Percentiles rank a stretch among this genome's conserved stretches.
Conservation (phyloP, 1,140 invertebrate species). For the Hycleus phaleratus region DNA sequence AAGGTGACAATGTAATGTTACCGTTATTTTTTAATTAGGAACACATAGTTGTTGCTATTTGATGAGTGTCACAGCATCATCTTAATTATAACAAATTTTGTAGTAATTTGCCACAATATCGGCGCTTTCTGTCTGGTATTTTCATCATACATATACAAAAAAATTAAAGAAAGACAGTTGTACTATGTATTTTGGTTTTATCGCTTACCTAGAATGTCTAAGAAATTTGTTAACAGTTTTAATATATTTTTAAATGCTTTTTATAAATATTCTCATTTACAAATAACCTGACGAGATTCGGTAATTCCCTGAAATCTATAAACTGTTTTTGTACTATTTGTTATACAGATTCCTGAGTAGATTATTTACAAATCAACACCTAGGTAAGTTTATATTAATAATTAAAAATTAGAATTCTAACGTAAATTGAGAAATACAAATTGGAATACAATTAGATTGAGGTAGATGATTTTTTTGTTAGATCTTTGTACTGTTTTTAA, state of each 20-base stretch:
- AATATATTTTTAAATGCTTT: no score
- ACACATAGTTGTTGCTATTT: conserved; percentile 17
- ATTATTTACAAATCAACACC: conserved; percentile 24
- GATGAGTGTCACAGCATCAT: conserved; percentile 19
- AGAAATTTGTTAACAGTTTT: background rate
- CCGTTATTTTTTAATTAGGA: conserved; percentile 6
- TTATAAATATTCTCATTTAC: background rate
- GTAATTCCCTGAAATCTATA: conserved; percentile 13
- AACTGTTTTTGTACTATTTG: conserved; percentile 17
- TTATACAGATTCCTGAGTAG: conserved; percentile 22
- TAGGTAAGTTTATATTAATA: conserved; percentile 26
- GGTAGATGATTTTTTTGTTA: conserved; percentile 25
- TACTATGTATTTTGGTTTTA: background rate
- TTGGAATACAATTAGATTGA: conserved; percentile 22
- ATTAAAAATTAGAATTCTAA: no score
- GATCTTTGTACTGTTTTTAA: conserved; percentile 25
- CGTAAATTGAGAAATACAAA: background rate
- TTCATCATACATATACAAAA: no score
- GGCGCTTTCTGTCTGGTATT: no score
- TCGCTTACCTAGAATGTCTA: conserved; percentile 23
- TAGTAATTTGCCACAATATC: no score
- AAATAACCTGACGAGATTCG: conserved; percentile 19
- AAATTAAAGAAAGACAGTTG: no score
- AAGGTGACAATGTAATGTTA: conserved; percentile 37
- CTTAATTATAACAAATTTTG: background rate